phyloP scores from a whole-genome alignment of 2,888 invertebrate genomes.

The Hermodice carunculata region DNA sequence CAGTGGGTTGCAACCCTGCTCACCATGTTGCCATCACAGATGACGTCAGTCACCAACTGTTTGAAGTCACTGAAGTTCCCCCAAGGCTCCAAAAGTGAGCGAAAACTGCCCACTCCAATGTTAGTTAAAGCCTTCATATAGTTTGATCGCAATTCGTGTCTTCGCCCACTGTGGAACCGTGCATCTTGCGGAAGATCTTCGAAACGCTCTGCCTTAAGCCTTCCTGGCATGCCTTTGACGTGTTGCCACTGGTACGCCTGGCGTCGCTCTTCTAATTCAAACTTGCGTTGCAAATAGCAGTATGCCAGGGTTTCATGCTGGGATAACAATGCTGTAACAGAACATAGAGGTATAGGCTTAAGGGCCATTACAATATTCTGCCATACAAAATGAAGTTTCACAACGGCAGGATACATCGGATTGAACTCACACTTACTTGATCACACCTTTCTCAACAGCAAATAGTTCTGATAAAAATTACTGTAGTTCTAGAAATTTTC shows the following conservation, averaged over 20 bases:
- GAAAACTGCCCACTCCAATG: constrained; percentile 22
- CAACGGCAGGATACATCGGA: too few relatives aligned
- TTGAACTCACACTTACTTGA: too few relatives aligned
- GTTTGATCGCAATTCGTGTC: constrained; percentile 26
- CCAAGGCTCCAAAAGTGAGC: constrained; percentile 28
- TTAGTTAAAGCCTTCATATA: constrained; percentile 26
- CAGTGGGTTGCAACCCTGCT: constrained; percentile 20
- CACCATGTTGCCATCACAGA: too few relatives aligned
- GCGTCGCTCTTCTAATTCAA: constrained; percentile 25
- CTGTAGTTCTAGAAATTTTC: too few relatives aligned
- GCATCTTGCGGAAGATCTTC: constrained; percentile 32
- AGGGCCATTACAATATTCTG: too few relatives aligned
- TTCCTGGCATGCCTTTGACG: constrained; percentile 26
- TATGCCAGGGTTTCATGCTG: constrained; percentile 7
- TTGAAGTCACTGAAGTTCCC: constrained; percentile 27
- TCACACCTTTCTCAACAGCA: too few relatives aligned
- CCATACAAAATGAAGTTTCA: too few relatives aligned
- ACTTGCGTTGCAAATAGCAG: constrained; percentile 32
- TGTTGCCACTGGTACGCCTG: constrained; percentile 26
- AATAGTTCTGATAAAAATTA: too few relatives aligned
- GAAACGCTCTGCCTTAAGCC: constrained; percentile 22
- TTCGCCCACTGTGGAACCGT: constrained; percentile 18
- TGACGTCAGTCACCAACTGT: constrained; percentile 34
- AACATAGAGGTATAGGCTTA: too few relatives aligned
- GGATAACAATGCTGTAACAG: constrained; percentile 9